phyloP scores from a whole-genome alignment of 2,888 invertebrate genomes.

The Seladonia tumulorum region DNA sequence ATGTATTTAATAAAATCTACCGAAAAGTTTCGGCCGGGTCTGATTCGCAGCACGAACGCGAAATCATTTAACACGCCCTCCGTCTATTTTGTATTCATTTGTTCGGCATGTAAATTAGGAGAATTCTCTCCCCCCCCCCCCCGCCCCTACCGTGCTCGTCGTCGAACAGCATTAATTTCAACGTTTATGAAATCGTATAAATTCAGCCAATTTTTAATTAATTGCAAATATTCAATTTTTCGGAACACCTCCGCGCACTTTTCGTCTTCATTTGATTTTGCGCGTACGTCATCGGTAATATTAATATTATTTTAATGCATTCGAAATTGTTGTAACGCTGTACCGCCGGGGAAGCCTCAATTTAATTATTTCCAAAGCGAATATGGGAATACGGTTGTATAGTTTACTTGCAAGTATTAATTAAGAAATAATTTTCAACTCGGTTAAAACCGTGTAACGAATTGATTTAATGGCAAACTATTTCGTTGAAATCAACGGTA shows the following conservation, averaged over 20 bases:
- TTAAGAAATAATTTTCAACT: neutral
- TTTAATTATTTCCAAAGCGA: neutral
- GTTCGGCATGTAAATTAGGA: conserved; percentile 4
- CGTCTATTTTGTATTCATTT: neutral
- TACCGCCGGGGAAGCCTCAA: neutral
- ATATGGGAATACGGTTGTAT: neutral
- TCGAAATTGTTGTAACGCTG: neutral
- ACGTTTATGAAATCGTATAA: neutral
- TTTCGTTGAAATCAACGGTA: neutral
- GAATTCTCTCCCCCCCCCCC: neutral
- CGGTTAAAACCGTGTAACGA: neutral
- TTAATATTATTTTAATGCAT: neutral
- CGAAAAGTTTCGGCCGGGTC: neutral
- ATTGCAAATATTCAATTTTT: neutral
- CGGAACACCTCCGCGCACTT: neutral
- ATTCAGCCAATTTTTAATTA: neutral
- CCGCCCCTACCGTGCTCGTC: neutral
- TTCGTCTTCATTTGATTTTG: neutral
- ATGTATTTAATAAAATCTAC: neutral
- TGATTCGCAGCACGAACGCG: neutral
- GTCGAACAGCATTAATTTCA: neutral
- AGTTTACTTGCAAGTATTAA: neutral
- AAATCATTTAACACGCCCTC: neutral
- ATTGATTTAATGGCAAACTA: neutral
- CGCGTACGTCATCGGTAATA: neutral